Base-by-base conservation (phyloP, 2,797 vertebrate species). In the Eulemur mongoz region DNA sequence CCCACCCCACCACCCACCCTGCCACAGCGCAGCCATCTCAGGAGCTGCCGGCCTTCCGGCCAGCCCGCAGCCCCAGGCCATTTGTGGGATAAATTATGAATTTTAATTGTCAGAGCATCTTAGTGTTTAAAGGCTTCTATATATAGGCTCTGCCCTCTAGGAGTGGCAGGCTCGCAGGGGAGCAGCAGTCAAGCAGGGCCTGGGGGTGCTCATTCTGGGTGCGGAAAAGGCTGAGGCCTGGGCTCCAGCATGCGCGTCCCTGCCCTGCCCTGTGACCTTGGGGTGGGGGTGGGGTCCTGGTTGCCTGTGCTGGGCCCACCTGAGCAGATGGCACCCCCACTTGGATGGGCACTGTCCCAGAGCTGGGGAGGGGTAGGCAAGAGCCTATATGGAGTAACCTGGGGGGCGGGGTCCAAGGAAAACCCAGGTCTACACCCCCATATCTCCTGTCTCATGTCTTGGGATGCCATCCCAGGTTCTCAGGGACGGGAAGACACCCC, bases 81-180 rank as follows among this genome's bases (percentile, higher is more conserved):
- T 97, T 95, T 95, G 88, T 0, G 14, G 75, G 91, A 98, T 97
- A 95, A 97, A 97, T 95, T 97, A 97, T 96, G 94, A 97, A 97
- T 97, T 97, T 97, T 97, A 97, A 97, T 96, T 97, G 96, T 97
- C 92, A 85, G 59, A 96, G 91, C 92, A 81, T 95, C 91, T 97
- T 95, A 84, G 93, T 91, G 96, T 97, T 97, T 95, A 97, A 96
- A 96, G 91, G 89, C 27, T 96, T 94, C 95, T 97, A 81, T 95
- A 92, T 91, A 96, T 79, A 97, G 96, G 27, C 48, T 94, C 48
- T 91, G 89, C 23, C 75, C 75, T 92, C 69, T 9, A 48, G 65
- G 52, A 89, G 70, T 23, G 18, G 91, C 78, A 2, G 0, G 11
- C 40, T 67, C 43, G 32, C 40, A 79, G 15, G 73, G n/a, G 81